Evolutionary conservation across 37 sponge, comb jelly and placozoan genomes (phyloP), one percentile per base, ranked within the genome.

Genomic region (Axinella damicornis): DNA sequence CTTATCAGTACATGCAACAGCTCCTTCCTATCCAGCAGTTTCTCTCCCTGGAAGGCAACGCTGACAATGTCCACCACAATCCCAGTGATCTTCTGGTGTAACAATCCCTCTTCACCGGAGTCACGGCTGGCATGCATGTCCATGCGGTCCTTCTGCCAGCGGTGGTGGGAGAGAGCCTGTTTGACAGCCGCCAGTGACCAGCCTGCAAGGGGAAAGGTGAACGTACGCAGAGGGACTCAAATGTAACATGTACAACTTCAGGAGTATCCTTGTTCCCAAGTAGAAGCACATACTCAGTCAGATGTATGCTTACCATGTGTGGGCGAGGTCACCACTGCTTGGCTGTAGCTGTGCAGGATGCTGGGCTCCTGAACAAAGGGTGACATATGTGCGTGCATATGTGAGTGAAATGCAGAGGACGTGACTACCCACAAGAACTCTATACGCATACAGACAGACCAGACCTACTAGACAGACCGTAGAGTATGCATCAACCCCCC

Each of bases 71-170:
- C 79, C 25, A 89, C 71, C 1, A 85, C 54, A 21, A 33, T 54
- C 53, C 37, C 27, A 13, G 74, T 66, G 39, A 80, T 76, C 32
- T 73, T 85, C 37, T 38, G 57, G 70, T 77, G 69, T 9, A 56
- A 73, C 16, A 59, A 21, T 2, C 16, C n/a, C 24, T 57, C 72
- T 6, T 25, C 1, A 38, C 53, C 40, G 27, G 57, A 22, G 22
- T 71, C 32, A 0, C 20, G 64, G 9, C 46, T 38, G 36, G 76
- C 66, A 37, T 82, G 60, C 2, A 67, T 73, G 32, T 87, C 79
- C 20, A 82, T 62, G 24, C 92, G 74, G 35, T 92, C 89, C 65
- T 71, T 78, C 60, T 88, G 88, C 89, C 89, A 88, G 1, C 76
- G 78, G 12, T 88, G 41, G 24, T 59, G 80, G 36, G 85, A 84